Conservation (phyloP, 2,888 invertebrate species). For the Mythimna loreyi region DNA sequence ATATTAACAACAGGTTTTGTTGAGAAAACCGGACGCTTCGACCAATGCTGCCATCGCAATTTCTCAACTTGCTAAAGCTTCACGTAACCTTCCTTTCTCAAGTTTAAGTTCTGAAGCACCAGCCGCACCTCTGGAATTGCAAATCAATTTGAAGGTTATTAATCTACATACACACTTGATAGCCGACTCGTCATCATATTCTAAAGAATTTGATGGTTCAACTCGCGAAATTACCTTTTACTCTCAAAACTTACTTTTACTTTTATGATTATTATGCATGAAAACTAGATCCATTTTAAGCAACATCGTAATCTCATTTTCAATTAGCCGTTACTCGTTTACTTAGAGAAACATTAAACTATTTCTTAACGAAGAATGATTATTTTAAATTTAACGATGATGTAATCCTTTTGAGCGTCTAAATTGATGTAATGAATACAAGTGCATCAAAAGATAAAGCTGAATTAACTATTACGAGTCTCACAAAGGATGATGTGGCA, state of each 20-base stretch:
- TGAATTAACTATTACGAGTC: constrained; percentile 35
- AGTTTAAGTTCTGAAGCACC: constrained; percentile 55
- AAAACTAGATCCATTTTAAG: constrained; percentile 49
- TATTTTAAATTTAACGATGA: constrained; percentile 50
- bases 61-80: constrained; percentile 62
- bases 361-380: constrained; percentile 21
- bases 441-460: constrained; percentile 55
- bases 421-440: constrained; percentile 57
- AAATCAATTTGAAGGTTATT: constrained; percentile 51
- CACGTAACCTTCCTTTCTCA: constrained; percentile 62
- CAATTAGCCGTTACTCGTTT: constrained; percentile 23
- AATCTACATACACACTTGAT: constrained; percentile 43
- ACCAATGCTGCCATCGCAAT: constrained; percentile 65
- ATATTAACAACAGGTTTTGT: constrained; percentile 75
- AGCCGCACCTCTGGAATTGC: constrained; percentile 61
- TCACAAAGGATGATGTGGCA: constrained; percentile 38
- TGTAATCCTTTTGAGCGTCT: constrained; percentile 43
- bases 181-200: constrained; percentile 13
- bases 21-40: constrained; percentile 79
- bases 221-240: constrained; percentile 37
- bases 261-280: constrained; percentile 53
- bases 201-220: constrained; percentile 15
- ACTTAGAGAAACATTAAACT: constrained; percentile 1
- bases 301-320: constrained; percentile 40
- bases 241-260: constrained; percentile 52